Conservation (phyloP, 2,113 vertebrate species). For the Otocyon megalotis region DNA sequence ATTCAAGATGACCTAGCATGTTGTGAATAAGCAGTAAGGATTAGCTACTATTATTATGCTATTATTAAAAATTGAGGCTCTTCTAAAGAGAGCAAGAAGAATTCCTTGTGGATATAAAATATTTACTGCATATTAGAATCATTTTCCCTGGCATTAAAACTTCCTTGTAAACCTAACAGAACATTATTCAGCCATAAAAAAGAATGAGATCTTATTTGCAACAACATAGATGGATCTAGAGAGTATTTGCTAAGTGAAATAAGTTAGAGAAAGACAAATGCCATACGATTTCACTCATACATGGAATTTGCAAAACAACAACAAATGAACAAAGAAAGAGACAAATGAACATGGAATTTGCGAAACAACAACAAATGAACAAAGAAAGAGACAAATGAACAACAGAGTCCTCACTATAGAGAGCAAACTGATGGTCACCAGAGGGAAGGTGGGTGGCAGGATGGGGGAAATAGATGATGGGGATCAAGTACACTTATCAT, state of each 20-base stretch:
- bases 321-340: neutral
- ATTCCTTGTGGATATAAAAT: neutral
- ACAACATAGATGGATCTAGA: neutral
- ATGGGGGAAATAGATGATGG: neutral
- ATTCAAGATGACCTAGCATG: neutral
- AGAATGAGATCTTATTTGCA: neutral
- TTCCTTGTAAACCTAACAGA: neutral
- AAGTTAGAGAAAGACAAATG: neutral
- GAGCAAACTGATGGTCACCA: neutral
- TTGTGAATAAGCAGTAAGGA: neutral
- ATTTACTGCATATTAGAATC: neutral
- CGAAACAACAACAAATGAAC: neutral
- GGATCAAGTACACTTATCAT: neutral
- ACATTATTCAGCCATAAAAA: neutral
- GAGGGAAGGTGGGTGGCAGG: neutral
- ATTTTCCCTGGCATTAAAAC: neutral
- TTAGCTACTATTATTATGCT: neutral
- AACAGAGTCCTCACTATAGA: neutral
- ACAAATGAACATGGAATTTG: neutral
- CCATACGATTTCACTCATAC: neutral
- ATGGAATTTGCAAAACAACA: neutral
- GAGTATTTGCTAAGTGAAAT: neutral
- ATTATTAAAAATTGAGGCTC: neutral
- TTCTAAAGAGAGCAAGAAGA: neutral
- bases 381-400: neutral